These are phyloP conservation scores for Clarias magur DNA, from an alignment of 2,113 vertebrate species.

Conservation along the genomic window DNA sequence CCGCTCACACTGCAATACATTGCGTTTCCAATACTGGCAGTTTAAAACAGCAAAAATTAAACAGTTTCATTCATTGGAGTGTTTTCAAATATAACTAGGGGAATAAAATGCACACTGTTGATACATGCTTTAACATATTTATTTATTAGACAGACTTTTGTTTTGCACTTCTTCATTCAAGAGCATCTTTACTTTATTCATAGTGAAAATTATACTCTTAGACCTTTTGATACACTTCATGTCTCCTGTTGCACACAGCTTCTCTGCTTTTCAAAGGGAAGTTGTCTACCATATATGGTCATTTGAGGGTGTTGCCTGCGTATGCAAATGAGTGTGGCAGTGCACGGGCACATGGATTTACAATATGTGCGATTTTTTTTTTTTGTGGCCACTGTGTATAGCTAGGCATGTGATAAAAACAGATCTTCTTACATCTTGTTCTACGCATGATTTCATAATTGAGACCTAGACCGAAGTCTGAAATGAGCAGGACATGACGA, in stretches of 20 bases:
- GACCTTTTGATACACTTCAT: neutral
- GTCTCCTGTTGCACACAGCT: neutral
- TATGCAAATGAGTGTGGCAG: neutral
- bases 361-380: neutral
- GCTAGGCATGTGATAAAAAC: neutral
- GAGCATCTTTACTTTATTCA: neutral
- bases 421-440: neutral
- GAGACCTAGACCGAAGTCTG: neutral
- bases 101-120: neutral
- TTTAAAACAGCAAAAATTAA: neutral
- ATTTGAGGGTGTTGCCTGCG: neutral
- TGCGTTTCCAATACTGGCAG: neutral
- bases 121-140: neutral
- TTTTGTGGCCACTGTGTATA: neutral
- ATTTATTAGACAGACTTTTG: neutral
- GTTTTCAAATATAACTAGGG: neutral
- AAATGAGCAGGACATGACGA: neutral
- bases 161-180: neutral
- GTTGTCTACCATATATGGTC: neutral
- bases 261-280: neutral
- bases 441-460: neutral
- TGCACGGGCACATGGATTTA: neutral
- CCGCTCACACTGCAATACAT: neutral
- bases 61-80: neutral
- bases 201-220: neutral